Evolutionary conservation across 2,888 invertebrate genomes (phyloP), one percentile per base, ranked within the genome.

Genomic region (Imbricaverruca yamaguchii): DNA sequence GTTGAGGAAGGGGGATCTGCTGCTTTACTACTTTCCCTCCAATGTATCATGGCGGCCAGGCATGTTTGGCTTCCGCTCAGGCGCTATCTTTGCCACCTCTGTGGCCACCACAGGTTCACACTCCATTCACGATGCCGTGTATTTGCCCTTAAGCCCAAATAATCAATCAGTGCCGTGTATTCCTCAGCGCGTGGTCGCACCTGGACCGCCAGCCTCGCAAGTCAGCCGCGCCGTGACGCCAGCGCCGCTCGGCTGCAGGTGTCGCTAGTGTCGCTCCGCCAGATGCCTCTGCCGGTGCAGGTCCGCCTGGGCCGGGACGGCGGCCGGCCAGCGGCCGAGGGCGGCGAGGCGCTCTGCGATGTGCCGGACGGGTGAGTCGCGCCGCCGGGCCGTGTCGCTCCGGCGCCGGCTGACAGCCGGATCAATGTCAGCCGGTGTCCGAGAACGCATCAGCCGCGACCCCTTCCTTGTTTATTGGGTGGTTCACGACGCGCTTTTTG

Each of bases 321-420:
- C 53, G n/a, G n/a, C 18, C 74, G 53, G 74, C 74, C 74, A 21
- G 74, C 74, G 1, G 74, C 74, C 55, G 74, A 74, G 74, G 74
- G 74, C 21, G 74, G 74, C 74, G 74, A 74, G 74, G 74, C 74
- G 39, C 74, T 74, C 74, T 74, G 53, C 74, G 74, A 74, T 53
- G 74, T 74, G 53, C 53, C 74, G 6, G 74, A 55, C 53, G 55
- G 74, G 74, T 74, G 74, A 74, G 74, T 74, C 12, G 15, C 15
- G 63, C 63, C 15, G 11, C 59, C 39, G 39, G 39, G 39, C 39
- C 39, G 39, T 39, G 39, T 39, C 39, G 39, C 39, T 39, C 39
- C 39, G 39, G 4, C 39, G 39, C 39, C 39, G 39, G 4, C 39
- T 39, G 39, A 39, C 39, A 39, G 1, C 39, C 39, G 39, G 39